Base-by-base conservation (phyloP, 2,797 vertebrate species). In the Craterocephalus amniculus region DNA sequence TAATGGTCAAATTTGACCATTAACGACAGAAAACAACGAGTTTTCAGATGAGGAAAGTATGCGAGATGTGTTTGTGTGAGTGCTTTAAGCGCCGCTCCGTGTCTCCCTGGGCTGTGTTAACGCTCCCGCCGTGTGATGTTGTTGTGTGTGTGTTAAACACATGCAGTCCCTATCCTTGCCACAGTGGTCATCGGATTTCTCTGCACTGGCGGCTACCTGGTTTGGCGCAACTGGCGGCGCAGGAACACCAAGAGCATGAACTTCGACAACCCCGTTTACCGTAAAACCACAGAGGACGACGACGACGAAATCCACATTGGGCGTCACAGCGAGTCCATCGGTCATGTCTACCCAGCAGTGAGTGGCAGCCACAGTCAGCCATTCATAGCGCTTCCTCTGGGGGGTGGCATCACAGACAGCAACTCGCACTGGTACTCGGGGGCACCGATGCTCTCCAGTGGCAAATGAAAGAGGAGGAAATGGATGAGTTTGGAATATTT, bases 221-320 rank as follows among this genome's bases (percentile, higher is more conserved):
- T 99, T 68, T 99, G 98, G 98, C 96, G 98, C 79, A 99, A 99
- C 93, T 99, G 98, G 98, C 96, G 97, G 72, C 93, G 97, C 92
- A 97, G 96, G 93, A 99, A 99, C 81, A 99, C 98, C 65, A 99
- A 99, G 93, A 99, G 97, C 94, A 99, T 99, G 98, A 99, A 99
- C 89, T 99, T 99, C 88, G 98, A 99, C 92, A 99, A 99, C 89
- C 98, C 98, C 0, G 98, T 99, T 0, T 99, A 99, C 67, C 96
- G 98, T 86, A 99, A 99, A 81, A 99, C 97, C 74, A 95, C 95
- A 0, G 95, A 96, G 84, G 92, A 99, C 32, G 98, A 99, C 59
- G 97, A 98, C 66, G 98, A 98, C 0, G 98, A 99, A 70, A 98
- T 99, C 84, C 97, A 99, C 92, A 99, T 99, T 79, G 97, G 97